Percentiles rank a stretch among this genome's conserved stretches.
Evolutionary conservation across 2,888 invertebrate genomes (phyloP).

Genomic region (Eumerus sabulonum): DNA sequence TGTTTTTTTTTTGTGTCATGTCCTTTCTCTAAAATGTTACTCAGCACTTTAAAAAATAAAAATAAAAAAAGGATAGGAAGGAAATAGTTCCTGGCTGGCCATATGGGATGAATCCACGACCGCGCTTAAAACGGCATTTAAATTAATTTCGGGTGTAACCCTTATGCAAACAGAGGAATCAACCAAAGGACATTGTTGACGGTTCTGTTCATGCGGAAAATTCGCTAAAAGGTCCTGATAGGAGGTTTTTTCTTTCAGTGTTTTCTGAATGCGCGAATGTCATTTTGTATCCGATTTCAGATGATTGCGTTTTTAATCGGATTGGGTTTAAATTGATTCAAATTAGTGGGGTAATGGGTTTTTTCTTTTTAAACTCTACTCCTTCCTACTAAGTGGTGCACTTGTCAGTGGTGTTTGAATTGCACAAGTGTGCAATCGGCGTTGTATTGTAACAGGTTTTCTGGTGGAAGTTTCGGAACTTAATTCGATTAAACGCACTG

Average conservation of each 20-base stretch:
- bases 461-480: conserved; percentile 11
- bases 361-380: background rate
- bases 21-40: conserved; percentile 31
- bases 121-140: conserved; percentile 18
- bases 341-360: conserved; percentile 63
- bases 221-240: conserved; percentile 67
- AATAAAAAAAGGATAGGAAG: too few relatives aligned
- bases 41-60: conserved; percentile 47
- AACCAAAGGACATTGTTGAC: conserved; percentile 46
- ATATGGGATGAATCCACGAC: conserved; percentile 47
- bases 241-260: too few relatives aligned
- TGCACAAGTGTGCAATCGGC: too few relatives aligned
- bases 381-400: conserved; percentile 1
- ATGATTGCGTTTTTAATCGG: conserved; percentile 68
- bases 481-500: conserved; percentile 25
- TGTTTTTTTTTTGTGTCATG: conserved; percentile 37
- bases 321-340: conserved; percentile 66
- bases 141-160: conserved; percentile 57
- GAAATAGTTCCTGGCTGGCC: conserved; percentile 23
- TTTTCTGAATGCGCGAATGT: conserved; percentile 27
- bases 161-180: conserved; percentile 14
- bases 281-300: conserved; percentile 65
- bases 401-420: conserved; percentile 22
- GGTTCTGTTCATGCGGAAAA: conserved; percentile 63
- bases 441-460: conserved; percentile 6